phyloP scores from a whole-genome alignment of 2,888 invertebrate species.

The Stenodema calcarata region DNA sequence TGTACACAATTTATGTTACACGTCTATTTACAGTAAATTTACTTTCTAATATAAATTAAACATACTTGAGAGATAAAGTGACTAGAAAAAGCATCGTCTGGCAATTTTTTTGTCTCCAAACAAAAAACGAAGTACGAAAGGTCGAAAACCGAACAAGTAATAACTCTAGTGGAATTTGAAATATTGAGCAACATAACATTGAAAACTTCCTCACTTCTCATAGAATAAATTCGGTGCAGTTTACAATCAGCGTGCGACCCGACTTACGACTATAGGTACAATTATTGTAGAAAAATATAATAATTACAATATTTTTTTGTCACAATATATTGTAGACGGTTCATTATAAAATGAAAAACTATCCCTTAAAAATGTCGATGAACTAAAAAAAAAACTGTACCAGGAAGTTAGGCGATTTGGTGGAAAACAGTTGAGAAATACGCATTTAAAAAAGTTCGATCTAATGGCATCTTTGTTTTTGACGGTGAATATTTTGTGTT shows the following conservation, averaged over 20 bases:
- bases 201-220: neutral
- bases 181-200: neutral
- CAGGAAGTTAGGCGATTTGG: neutral
- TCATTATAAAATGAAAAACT: neutral
- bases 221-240: neutral
- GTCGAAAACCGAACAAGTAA: neutral
- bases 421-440: neutral
- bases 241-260: slow-evolving; percentile 12
- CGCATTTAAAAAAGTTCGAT: neutral
- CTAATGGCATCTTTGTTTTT: neutral
- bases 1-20: slow-evolving; percentile 25
- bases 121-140: neutral
- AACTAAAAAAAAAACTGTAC: neutral
- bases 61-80: slow-evolving; percentile 17
- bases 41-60: neutral
- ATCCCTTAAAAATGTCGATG: neutral
- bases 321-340: slow-evolving; percentile 11
- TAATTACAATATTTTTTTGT: slow-evolving; percentile 1
- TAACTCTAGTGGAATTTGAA: neutral
- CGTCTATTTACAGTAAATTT: slow-evolving; percentile 12
- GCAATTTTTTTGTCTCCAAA: slow-evolving; percentile 4
- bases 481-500: too few relatives aligned
- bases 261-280: neutral
- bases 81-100: slow-evolving; percentile 44
- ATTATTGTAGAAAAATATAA: slow-evolving; percentile 28